phyloP scores from a whole-genome alignment of 2,797 vertebrate species.

The Craterocephalus amniculus region DNA sequence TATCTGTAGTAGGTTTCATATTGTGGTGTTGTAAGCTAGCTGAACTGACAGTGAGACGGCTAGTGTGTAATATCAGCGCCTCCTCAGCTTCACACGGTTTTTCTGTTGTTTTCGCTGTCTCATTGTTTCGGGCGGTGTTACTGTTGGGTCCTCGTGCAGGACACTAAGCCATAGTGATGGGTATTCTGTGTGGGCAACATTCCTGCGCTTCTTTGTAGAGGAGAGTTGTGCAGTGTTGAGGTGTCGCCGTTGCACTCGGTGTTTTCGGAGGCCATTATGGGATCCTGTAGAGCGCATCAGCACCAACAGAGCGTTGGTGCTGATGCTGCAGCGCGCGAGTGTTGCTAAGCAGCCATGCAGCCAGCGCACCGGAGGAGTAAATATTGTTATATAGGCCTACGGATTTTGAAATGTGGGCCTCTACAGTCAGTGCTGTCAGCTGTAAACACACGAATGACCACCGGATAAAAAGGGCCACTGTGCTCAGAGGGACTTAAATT shows the following conservation, averaged over 20 bases:
- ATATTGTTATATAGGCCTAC: rapidly evolving
- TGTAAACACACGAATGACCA: background rate
- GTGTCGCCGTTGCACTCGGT: slow-evolving; percentile 41
- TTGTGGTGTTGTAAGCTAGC: background rate
- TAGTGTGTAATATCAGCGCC: slow-evolving; percentile 18
- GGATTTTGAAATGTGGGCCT: background rate
- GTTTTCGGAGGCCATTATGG: slow-evolving; percentile 62
- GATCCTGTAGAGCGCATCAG: too few relatives aligned
- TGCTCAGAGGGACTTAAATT: background rate
- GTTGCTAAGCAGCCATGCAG: slow-evolving; percentile 84
- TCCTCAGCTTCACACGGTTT: background rate
- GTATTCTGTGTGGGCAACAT: background rate
- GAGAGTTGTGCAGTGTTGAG: background rate
- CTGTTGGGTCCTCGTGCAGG: background rate
- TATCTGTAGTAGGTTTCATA: background rate
- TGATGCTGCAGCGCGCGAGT: slow-evolving; percentile 78
- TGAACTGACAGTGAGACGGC: background rate
- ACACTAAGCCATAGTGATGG: rapidly evolving
- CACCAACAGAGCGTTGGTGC: slow-evolving; percentile 60
- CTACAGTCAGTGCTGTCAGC: background rate
- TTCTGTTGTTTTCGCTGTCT: background rate
- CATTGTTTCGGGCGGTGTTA: background rate
- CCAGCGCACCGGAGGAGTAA: too few relatives aligned
- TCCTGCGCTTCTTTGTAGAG: background rate
- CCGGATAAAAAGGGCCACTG: slow-evolving; percentile 1